Evolutionary conservation across 2,797 vertebrate genomes (phyloP).

Genomic region (Lepilemur septentrionalis): DNA sequence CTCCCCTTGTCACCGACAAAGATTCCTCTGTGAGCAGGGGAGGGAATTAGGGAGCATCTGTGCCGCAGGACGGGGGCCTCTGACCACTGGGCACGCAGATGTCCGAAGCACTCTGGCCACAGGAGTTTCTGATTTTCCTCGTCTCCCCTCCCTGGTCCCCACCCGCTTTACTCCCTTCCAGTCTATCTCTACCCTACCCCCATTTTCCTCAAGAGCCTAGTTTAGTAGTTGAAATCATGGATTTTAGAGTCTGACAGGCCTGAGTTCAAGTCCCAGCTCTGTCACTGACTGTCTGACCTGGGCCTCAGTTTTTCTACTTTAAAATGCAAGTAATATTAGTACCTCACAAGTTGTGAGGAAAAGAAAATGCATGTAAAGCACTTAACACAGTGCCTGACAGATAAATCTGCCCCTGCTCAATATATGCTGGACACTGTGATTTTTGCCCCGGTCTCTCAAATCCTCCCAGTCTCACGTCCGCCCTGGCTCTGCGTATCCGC

Average conservation of each 20-base stretch:
- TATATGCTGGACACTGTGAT: not conserved
- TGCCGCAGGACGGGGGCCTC: not conserved
- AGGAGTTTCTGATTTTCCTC: constrained; percentile 19
- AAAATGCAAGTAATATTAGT: not conserved
- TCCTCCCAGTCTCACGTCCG: not conserved
- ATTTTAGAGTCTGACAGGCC: not conserved
- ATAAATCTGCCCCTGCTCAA: not conserved
- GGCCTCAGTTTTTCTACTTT: constrained; percentile 23
- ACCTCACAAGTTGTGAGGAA: not conserved
- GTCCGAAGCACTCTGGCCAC: not conserved
- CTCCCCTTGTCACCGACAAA: not conserved
- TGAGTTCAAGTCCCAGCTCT: not conserved
- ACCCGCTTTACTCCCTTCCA: constrained; percentile 18
- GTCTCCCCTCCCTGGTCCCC: not conserved
- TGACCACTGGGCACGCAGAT: not conserved
- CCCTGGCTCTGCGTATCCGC: not conserved
- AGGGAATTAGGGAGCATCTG: not conserved
- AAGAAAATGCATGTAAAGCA: not conserved
- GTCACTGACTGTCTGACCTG: not conserved
- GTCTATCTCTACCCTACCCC: not conserved
- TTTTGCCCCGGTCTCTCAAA: not conserved
- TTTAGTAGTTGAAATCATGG: not conserved
- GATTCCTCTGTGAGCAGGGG: not conserved
- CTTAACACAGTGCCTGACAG: not conserved
- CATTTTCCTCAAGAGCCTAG: not conserved